Evolutionary conservation across 2,113 vertebrate genomes (phyloP).

Genomic region (Copsychus sechellarum): DNA sequence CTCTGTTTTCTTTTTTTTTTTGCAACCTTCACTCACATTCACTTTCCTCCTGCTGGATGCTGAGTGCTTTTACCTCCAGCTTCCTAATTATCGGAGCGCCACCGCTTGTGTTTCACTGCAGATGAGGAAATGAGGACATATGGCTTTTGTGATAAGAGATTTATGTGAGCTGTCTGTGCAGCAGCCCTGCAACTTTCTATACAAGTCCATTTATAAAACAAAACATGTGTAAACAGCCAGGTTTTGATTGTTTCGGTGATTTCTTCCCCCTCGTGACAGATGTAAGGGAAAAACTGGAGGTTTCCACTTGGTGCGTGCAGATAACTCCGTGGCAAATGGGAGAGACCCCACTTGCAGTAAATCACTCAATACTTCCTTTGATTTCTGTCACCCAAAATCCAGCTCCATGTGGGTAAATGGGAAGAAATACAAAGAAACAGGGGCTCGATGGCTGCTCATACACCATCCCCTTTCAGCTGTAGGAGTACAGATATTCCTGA

Average conservation of each 20-base stretch:
- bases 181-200: conserved; percentile 28
- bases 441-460: rapidly evolving
- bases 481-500: background rate
- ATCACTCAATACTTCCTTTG: background rate
- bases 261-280: conserved; percentile 53
- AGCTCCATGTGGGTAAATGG: background rate
- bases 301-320: conserved; percentile 27
- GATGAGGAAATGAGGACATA: conserved; percentile 68
- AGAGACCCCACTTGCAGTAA: background rate
- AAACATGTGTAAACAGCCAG: conserved; percentile 60
- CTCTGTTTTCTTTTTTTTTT: background rate
- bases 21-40: conserved; percentile 42
- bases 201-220: conserved; percentile 57
- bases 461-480: background rate
- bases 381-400: conserved; percentile 13
- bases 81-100: conserved; percentile 34
- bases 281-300: conserved; percentile 55
- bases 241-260: conserved; percentile 38
- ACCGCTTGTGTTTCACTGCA: background rate
- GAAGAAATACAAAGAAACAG: background rate
- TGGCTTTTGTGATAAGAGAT: conserved; percentile 66
- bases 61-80: conserved; percentile 40
- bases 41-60: conserved; percentile 13
- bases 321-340: background rate
- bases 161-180: conserved; percentile 29